Evolutionary conservation across 2,797 vertebrate species (phyloP), one percentile per base, ranked within the genome.

Genomic region (Yasuhikotakia modesta): DNA sequence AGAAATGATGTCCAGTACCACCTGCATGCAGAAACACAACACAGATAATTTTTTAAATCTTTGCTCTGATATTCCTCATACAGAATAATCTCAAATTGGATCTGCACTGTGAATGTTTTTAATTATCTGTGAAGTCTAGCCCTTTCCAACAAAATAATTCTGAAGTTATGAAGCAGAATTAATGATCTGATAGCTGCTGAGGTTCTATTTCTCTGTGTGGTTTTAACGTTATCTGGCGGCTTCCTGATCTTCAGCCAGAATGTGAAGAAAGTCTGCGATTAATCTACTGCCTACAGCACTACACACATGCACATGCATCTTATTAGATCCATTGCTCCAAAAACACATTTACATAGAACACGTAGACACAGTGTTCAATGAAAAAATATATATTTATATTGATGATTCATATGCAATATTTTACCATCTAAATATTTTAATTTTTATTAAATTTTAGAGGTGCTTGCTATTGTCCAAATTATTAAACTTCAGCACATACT

Each of bases 131-230:
- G 88, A 91, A 90, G 90, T 84, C 87, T 83, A 87, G 90, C 89
- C 79, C 89, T 87, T 87, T 85, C 87, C 87, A 93, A 88, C 88
- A 91, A 90, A 91, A 92, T 88, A 88, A 87, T 83, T 87, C 84
- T 87, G 90, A 90, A 88, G 90, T 92, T 91, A 93, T 89, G 91
- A 91, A 90, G 90, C 92, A 90, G 92, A 93, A 93, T 92, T 89
- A 91, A 88, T 85, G 85, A 87, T 86, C 84, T 86, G 90, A 88
- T 86, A 87, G 82, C 87, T 69, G 58, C 67, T 87, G 86, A 88
- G 89, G 55, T 57, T 80, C 63, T 78, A 82, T 85, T 79, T 83
- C 88, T 91, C 88, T 90, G 86, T 87, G 89, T 90, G 87, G 91
- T 90, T 92, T 91, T 87, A 92, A 86, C 90, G 90, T 91, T 87